Evolutionary conservation across 2,113 vertebrate genomes (phyloP).

Genomic region (Corythaixoides concolor): DNA sequence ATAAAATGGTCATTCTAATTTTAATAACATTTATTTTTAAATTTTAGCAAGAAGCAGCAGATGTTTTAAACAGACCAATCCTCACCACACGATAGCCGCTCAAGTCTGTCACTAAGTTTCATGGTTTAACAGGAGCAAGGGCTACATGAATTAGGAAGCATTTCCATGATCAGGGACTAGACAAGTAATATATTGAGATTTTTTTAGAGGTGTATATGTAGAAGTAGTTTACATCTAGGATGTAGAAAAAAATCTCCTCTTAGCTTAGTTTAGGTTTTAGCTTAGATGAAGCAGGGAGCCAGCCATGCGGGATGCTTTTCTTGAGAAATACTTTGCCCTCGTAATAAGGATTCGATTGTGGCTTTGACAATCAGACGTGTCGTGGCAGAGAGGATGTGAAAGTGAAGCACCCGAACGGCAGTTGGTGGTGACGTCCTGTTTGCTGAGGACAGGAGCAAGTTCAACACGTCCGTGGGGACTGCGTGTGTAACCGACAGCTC

Average conservation of each 20-base stretch:
- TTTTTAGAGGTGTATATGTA: not conserved
- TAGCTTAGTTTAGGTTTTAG: not conserved
- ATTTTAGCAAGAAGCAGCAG: constrained; percentile 11
- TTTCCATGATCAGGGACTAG: not conserved
- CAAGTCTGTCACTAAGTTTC: not conserved
- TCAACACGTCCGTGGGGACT: not conserved
- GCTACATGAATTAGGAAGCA: not conserved
- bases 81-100: not conserved
- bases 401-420: not conserved
- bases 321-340: not conserved
- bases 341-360: not conserved
- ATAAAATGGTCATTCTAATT: constrained; percentile 26
- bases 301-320: not conserved
- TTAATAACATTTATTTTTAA: constrained; percentile 35
- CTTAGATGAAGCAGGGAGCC: not conserved
- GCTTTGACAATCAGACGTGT: not conserved
- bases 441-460: not conserved
- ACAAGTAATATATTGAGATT: not conserved
- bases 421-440: constrained; percentile 38
- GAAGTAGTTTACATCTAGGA: not conserved
- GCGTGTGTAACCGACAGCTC: rapidly evolving
- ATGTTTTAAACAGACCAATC: not conserved
- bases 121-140: not conserved
- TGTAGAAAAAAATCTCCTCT: not conserved
- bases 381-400: constrained; percentile 47